Evolutionary conservation across 2,113 vertebrate species (phyloP), one percentile per base, ranked within the genome.

Genomic region (Mormyrus iriodes): DNA sequence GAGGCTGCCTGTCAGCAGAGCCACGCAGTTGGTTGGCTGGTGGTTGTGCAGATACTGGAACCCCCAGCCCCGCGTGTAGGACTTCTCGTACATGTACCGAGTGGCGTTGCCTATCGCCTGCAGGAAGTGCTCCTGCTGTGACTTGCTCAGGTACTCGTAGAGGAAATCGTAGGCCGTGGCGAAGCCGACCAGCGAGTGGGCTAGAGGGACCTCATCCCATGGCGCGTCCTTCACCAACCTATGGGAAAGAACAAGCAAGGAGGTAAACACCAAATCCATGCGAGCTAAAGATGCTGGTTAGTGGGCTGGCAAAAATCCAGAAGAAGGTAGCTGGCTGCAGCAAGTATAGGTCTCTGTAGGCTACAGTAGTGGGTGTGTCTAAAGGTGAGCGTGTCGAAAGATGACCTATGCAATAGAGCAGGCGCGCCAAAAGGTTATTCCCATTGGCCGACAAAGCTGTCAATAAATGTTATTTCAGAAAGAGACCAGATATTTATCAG

Each of bases 11-110:
- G 98, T 97, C 89, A 99, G 95, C 90, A 99, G 95, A 89, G 98
- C 98, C 94, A 99, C 97, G 90, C 98, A 99, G 95, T 99, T 99
- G 94, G 98, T 99, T 91, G 98, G 98, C 91, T 99, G 98, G 93
- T 99, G 98, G 91, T 99, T 99, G 94, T 99, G 98, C 52, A 99
- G 95, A 93, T 99, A 99, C 90, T 99, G 98, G 94, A 99, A 99
- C 0, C 98, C 98, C 98, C 98, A 99, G 90, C 98, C 98, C 69
- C 98, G 96, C 86, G 96, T 95, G 90, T 97, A 98, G 0, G 98
- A 99, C 52, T 97, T 97, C 93, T 99, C 98, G 0, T 99, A 99
- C 98, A 99, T 99, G 65, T 97, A 96, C 35, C 96, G 96, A 0
- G 98, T 97, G 85, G 96, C 96, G 19, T 99, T 99, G 93, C 97